Conservation (phyloP, 2,888 invertebrate species). For the Imbricaverruca yamaguchii region DNA sequence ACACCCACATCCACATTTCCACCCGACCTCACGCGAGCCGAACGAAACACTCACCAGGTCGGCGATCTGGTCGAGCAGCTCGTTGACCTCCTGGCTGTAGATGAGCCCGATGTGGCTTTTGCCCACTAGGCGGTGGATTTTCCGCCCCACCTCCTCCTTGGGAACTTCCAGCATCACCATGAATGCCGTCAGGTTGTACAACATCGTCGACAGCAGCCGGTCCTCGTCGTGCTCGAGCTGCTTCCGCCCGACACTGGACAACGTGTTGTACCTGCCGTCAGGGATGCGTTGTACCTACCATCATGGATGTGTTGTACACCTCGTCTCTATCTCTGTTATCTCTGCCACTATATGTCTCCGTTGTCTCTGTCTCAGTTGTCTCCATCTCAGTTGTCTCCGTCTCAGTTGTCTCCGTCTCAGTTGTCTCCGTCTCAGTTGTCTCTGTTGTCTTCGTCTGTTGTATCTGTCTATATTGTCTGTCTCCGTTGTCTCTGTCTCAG, state of each 20-base stretch:
- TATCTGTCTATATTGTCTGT: no score
- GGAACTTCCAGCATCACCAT: slow-evolving; percentile 86
- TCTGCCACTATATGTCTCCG: no score
- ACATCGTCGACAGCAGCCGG: slow-evolving; percentile 81
- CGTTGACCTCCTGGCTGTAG: slow-evolving; percentile 95
- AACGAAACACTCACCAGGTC: slow-evolving; percentile 60
- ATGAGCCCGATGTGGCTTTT: slow-evolving; percentile 97
- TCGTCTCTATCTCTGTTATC: no score
- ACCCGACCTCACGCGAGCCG: no score
- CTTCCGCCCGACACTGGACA: slow-evolving; percentile 87
- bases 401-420: no score
- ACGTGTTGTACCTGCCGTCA: slow-evolving; percentile 64
- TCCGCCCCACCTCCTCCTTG: slow-evolving; percentile 73
- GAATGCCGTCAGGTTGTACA: slow-evolving; percentile 93
- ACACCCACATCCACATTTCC: no score
- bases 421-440: no score
- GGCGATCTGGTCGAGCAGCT: slow-evolving; percentile 86
- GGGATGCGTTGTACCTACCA: not conserved
- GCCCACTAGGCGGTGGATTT: slow-evolving; percentile 83
- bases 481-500: no score
- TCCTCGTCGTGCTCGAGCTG: slow-evolving; percentile 97
- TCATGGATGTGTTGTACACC: not conserved
- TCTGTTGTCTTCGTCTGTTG: no score
- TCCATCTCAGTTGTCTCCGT: no score
- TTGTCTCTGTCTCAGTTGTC: no score